Percentiles rank a stretch among this genome's conserved stretches.
phyloP scores from a whole-genome alignment of 2,113 vertebrate species.

The Periophthalmus modestus region DNA sequence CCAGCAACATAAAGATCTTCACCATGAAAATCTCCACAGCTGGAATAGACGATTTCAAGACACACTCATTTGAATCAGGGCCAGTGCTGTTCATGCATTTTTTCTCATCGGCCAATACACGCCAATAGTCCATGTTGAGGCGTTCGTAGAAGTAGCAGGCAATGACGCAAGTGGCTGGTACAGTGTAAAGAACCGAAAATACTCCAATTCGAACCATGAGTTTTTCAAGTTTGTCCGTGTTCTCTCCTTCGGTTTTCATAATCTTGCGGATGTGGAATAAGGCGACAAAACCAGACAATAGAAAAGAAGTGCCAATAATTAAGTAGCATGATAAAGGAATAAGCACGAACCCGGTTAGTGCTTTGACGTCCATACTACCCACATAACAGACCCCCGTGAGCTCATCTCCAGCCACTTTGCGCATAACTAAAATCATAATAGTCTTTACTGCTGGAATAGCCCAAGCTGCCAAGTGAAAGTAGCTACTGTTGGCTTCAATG shows the following conservation, averaged over 20 bases:
- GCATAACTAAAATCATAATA: conserved; percentile 93
- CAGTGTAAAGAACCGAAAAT: conserved; percentile 93
- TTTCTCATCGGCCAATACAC: conserved; percentile 80
- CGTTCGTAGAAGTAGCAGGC: conserved; percentile 97
- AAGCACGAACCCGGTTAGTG: conserved; percentile 92
- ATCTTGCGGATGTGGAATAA: conserved; percentile 96
- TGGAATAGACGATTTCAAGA: conserved; percentile 88
- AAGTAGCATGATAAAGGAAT: conserved; percentile 94
- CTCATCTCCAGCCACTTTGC: conserved; percentile 95
- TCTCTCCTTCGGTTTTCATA: conserved; percentile 96
- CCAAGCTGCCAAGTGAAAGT: conserved; percentile 97
- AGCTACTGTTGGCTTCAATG: conserved; percentile 97
- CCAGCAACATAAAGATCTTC: conserved; percentile 94
- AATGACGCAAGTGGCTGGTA: conserved; percentile 96
- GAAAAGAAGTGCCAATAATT: conserved; percentile 91
- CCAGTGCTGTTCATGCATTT: conserved; percentile 78
- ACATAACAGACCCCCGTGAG: conserved; percentile 95
- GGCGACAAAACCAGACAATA: conserved; percentile 94
- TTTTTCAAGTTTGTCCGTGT: conserved; percentile 95
- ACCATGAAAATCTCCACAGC: conserved; percentile 97
- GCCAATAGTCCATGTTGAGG: conserved; percentile 95
- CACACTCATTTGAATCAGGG: conserved; percentile 83
- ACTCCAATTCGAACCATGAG: conserved; percentile 97
- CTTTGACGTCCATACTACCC: conserved; percentile 94
- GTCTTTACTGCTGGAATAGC: conserved; percentile 95